phyloP scores from a whole-genome alignment of 2,113 vertebrate species.

The Pipa parva region DNA sequence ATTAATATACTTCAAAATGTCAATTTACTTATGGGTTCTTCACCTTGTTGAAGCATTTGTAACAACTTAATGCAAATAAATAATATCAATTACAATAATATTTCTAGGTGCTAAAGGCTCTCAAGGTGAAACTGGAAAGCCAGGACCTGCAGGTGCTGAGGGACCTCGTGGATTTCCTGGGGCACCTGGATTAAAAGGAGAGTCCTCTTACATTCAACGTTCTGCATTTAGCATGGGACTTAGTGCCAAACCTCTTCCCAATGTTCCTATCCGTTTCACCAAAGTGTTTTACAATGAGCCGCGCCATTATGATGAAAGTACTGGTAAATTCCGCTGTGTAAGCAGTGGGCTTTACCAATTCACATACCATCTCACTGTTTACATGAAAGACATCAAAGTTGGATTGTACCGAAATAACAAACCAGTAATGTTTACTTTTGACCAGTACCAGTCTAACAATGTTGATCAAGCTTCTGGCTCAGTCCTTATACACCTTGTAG shows the following conservation, averaged over 20 bases:
- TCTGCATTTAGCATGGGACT: conserved; percentile 78
- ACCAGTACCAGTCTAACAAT: conserved; percentile 69
- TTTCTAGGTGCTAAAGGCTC: conserved; percentile 60
- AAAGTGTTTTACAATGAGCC: conserved; percentile 79
- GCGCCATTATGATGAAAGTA: conserved; percentile 67
- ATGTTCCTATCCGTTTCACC: conserved; percentile 70
- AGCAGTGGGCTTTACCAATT: conserved; percentile 73
- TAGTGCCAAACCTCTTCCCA: conserved; percentile 50
- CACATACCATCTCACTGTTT: conserved; percentile 74
- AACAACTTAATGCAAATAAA: background rate
- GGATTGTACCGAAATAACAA: conserved; percentile 70
- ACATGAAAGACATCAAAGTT: conserved; percentile 66
- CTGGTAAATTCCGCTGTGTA: conserved; percentile 74
- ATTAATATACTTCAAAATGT: too few relatives aligned
- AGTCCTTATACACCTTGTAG: conserved; percentile 60
- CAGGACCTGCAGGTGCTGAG: conserved; percentile 55
- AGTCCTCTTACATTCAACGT: conserved; percentile 56
- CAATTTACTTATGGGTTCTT: too few relatives aligned
- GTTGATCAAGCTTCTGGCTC: conserved; percentile 75
- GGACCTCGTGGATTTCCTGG: conserved; percentile 64
- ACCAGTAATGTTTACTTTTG: conserved; percentile 67
- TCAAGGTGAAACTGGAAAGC: conserved; percentile 58
- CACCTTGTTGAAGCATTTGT: too few relatives aligned
- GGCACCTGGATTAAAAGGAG: conserved; percentile 64
- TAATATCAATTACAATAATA: conserved; percentile 1